Conservation (phyloP, 2,797 vertebrate species). For the Smutsia gigantea region DNA sequence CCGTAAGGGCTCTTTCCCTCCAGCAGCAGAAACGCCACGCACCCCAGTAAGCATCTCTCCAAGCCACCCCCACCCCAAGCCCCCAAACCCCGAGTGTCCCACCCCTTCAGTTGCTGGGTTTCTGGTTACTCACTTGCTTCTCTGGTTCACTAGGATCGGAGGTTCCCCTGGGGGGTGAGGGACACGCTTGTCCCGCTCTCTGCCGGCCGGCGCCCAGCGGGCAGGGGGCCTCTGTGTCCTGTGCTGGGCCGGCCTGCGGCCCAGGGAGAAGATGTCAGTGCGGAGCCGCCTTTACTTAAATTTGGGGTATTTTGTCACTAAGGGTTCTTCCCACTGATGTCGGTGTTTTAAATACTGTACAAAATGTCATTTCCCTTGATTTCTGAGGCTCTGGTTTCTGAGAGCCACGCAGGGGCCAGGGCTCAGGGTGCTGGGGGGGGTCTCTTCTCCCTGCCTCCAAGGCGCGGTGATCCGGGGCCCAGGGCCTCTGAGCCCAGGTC, state of each 20-base stretch:
- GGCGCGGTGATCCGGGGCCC: fast-evolving
- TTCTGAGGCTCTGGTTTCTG: background rate
- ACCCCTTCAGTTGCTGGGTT: no score
- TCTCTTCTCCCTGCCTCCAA: background rate
- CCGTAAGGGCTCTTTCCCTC: background rate
- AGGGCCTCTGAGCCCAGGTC: background rate
- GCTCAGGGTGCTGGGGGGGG: background rate
- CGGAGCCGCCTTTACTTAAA: background rate
- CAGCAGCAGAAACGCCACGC: background rate
- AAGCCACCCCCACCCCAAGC: background rate
- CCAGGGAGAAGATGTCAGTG: background rate
- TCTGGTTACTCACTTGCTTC: background rate
- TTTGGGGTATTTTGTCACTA: background rate
- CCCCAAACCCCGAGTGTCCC: background rate
- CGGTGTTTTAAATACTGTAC: background rate
- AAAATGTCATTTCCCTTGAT: slow-evolving; percentile 3
- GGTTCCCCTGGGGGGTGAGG: background rate
- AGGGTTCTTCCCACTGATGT: background rate
- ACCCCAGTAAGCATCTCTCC: background rate
- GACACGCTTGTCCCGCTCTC: background rate
- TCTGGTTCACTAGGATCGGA: background rate
- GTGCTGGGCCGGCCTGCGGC: background rate
- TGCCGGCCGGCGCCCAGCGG: background rate
- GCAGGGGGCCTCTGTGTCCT: background rate
- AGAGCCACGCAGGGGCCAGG: background rate